Base-by-base conservation (phyloP, 2,797 vertebrate species). In the Acanthurus leucopareius region DNA sequence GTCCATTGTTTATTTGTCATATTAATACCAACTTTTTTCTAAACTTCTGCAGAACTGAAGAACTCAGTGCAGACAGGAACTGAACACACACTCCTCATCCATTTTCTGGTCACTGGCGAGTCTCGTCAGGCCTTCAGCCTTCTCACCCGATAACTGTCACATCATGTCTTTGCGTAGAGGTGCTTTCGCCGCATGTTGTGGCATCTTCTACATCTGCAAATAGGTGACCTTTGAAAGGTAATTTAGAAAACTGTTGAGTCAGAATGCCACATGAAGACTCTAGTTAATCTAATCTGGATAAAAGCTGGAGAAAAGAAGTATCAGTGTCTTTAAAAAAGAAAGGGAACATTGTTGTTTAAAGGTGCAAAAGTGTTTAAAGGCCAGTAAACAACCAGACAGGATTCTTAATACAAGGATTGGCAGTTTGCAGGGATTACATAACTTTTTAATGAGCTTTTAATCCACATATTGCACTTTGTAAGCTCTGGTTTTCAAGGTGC, bases 21-120 rank as follows among this genome's bases (percentile, higher is more conserved):
- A 75, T 78, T 63, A 74, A 28, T 17, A 25, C 62, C 15, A 28
- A 56, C 44, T 74, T 65, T 11, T 20, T 49, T 25, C n/a, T 25
- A 3, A 47, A 52, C 45, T 11, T 82, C 20, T 71, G 73, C 28
- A 25, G 17, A 40, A 5, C 38, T 40, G 38, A 67, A 63, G 60
- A 52, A 20, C 59, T 56, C 59, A 10, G 22, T 11, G 58, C 60
- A 84, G 49, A 57, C 48, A 14, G 19, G 10, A 79, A 90, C 88
- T 66, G 85, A 90, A 88, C 70, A 75, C 69, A 79, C 56, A 69
- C 48, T 73, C 56, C 52, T 75, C 54, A 64, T 82, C 68, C 45
- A 73, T 76, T 84, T 86, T 86, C 77, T 63, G 79, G 63, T 83
- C 82, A 75, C 48, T 68, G 60, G 44, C 2, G 25, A 62, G 67